Evolutionary conservation across 2,113 vertebrate genomes (phyloP).

Genomic region (Empidonax alnorum): DNA sequence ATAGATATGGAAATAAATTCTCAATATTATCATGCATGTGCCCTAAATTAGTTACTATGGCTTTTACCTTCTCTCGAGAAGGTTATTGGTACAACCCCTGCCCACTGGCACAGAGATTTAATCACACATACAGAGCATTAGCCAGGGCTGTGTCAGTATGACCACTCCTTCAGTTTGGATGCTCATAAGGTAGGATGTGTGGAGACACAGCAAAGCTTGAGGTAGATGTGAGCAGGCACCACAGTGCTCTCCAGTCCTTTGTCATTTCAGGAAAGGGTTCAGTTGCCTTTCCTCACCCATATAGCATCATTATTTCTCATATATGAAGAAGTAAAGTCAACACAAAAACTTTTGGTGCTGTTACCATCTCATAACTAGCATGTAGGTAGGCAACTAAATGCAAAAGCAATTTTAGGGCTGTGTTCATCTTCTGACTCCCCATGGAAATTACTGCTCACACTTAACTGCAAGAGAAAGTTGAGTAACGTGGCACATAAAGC

Average conservation of each 20-base stretch:
- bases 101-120: not conserved
- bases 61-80: not conserved
- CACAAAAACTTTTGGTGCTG: not conserved
- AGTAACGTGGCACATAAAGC: not conserved
- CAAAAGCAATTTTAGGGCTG: not conserved
- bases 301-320: not conserved
- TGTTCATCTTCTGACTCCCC: not conserved
- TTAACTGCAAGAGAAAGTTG: not conserved
- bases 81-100: not conserved
- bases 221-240: not conserved
- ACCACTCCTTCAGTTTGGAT: not conserved
- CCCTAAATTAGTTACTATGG: not conserved
- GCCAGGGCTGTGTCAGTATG: not conserved
- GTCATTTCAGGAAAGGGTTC: not conserved
- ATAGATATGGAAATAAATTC: not conserved
- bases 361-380: not conserved
- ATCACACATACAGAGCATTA: rapidly evolving
- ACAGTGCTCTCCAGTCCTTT: not conserved
- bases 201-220: not conserved
- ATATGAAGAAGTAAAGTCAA: not conserved
- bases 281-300: not conserved
- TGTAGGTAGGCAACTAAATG: not conserved
- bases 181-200: not conserved
- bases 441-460: not conserved
- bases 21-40: not conserved